Conservation (phyloP, 2,113 vertebrate genomes). For the Aspidoscelis tigris region DNA sequence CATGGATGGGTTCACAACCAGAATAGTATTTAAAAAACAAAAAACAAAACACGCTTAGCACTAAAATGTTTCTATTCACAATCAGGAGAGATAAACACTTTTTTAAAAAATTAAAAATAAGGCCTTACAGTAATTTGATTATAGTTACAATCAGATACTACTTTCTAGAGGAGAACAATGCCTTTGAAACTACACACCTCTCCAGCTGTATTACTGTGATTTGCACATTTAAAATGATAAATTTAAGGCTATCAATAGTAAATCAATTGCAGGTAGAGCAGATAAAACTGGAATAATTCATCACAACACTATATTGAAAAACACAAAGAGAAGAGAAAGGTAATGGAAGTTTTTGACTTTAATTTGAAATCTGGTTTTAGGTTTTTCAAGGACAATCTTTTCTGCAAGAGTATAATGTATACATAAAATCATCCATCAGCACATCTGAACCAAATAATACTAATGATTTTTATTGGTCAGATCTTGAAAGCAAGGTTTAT, state of each 20-base stretch:
- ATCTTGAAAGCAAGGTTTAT: conserved; percentile 95
- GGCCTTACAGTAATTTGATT: conserved; percentile 64
- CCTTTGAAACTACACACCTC: conserved; percentile 63
- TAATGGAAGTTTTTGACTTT: conserved; percentile 61
- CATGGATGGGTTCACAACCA: conserved; percentile 49
- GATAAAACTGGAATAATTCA: conserved; percentile 78
- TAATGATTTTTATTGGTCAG: conserved; percentile 93
- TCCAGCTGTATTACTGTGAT: conserved; percentile 60
- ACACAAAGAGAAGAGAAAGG: conserved; percentile 48
- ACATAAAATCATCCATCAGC: conserved; percentile 80
- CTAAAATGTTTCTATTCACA: conserved; percentile 66
- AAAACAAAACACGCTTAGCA: conserved; percentile 48
- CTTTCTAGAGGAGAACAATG: conserved; percentile 65
- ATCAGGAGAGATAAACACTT: conserved; percentile 59
- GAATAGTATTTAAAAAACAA: conserved; percentile 34
- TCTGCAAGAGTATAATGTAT: conserved; percentile 70
- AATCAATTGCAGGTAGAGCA: conserved; percentile 76
- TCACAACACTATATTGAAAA: conserved; percentile 53
- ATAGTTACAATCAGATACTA: conserved; percentile 59
- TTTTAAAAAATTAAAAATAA: conserved; percentile 69
- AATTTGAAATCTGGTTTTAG: conserved; percentile 68
- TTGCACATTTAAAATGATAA: conserved; percentile 72
- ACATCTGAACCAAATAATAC: conserved; percentile 89
- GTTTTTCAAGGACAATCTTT: conserved; percentile 68
- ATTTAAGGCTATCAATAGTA: conserved; percentile 72